These are phyloP conservation scores for Propithecus deckenii DNA, from an alignment of 2,797 vertebrate species.

Conservation along the genomic window DNA sequence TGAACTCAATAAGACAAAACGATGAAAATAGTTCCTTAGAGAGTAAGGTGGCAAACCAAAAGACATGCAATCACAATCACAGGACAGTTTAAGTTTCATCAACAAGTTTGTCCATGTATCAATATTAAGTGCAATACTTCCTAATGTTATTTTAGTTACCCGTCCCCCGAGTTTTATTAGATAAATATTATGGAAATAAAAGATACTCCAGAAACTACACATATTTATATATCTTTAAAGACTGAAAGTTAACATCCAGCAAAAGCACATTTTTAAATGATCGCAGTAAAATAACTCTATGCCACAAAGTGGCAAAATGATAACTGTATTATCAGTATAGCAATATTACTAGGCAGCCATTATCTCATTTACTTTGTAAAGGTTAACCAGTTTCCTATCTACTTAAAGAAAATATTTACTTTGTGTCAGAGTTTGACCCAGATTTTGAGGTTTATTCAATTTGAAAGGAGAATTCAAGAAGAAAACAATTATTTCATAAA, in stretches of 20 bases:
- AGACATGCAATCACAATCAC: not conserved
- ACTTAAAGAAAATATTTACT: not conserved
- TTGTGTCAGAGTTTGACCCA: conserved; percentile 2
- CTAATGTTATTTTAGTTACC: not conserved
- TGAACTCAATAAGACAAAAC: not conserved
- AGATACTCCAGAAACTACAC: not conserved
- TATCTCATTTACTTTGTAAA: not conserved
- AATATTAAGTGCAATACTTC: not conserved
- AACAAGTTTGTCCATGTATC: not conserved
- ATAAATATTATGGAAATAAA: not conserved
- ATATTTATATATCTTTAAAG: not conserved
- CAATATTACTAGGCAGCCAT: rapidly evolving
- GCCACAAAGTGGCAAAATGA: not conserved
- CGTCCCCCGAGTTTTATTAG: not conserved
- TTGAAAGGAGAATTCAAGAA: conserved; percentile 9
- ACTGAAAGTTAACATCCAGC: not conserved
- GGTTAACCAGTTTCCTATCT: not conserved
- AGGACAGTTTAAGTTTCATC: not conserved
- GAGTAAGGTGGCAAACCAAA: not conserved
- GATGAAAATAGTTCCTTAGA: not conserved
- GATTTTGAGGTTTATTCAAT: not conserved
- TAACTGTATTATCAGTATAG: not conserved
- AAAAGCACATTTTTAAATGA: not conserved
- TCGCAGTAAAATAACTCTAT: not conserved
- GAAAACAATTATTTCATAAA: conserved; percentile 24